phyloP scores from a whole-genome alignment of 1,140 invertebrate genomes.

The Pissodes strobi region DNA sequence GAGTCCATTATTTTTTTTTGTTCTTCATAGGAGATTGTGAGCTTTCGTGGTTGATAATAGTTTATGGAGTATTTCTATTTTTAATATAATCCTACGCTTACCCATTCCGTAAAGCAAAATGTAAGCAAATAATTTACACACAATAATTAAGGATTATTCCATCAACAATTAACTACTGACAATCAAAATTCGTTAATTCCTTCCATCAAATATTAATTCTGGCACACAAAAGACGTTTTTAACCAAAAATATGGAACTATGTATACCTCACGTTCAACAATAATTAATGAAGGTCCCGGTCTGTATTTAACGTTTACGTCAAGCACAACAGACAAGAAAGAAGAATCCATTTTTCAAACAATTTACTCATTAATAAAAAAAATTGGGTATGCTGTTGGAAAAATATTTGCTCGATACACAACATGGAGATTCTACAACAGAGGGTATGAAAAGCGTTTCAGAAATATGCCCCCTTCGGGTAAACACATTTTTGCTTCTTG shows the following conservation, averaged over 20 bases:
- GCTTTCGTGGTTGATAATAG: no score
- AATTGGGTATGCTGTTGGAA: not conserved
- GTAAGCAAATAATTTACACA: not conserved
- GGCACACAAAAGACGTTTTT: not conserved
- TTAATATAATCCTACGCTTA: no score
- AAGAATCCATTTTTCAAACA: constrained; percentile 4
- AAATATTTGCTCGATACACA: not conserved
- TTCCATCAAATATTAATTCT: not conserved
- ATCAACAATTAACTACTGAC: not conserved
- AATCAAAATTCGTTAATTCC: not conserved
- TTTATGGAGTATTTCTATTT: no score
- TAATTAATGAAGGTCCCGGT: not conserved
- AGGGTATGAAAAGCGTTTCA: no score
- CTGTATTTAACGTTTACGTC: not conserved
- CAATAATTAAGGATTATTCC: not conserved
- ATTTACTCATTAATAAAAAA: not conserved
- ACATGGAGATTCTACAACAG: no score
- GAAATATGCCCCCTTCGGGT: no score
- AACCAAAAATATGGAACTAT: not conserved
- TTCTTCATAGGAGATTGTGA: no score
- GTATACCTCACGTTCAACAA: not conserved
- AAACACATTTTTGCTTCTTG: no score
- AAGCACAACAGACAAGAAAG: not conserved
- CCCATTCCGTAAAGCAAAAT: no score
- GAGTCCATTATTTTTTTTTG: no score